These are phyloP conservation scores for Balaeniceps rex DNA, from an alignment of 2,113 vertebrate genomes.

Conservation along the genomic window DNA sequence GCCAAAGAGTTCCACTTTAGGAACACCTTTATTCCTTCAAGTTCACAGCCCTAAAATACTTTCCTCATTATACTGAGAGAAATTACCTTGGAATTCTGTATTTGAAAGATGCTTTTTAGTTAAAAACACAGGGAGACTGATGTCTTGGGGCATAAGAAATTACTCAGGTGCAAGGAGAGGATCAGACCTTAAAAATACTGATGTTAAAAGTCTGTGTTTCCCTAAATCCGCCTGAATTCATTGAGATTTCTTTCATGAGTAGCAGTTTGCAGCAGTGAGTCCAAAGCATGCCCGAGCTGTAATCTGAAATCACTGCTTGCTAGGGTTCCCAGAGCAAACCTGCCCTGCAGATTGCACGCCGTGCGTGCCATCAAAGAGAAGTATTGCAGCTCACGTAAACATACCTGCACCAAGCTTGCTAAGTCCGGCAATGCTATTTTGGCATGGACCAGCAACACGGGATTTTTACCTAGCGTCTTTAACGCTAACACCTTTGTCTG, in stretches of 20 bases:
- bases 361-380: background rate
- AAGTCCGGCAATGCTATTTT: background rate
- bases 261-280: background rate
- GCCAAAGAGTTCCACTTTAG: background rate
- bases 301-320: background rate
- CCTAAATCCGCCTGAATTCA: background rate
- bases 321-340: background rate
- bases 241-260: background rate
- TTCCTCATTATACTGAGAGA: background rate
- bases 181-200: background rate
- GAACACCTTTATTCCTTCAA: background rate
- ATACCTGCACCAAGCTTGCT: background rate
- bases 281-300: background rate
- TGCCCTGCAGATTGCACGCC: too few species aligned
- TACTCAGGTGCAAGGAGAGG: background rate
- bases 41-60: background rate
- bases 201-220: background rate
- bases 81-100: background rate
- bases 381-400: background rate
- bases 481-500: background rate
- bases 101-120: background rate
- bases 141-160: background rate
- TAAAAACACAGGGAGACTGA: background rate
- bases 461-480: background rate
- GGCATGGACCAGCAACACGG: too few species aligned